Conservation (phyloP, 2,888 invertebrate species). For the Drosophila mettleri region DNA sequence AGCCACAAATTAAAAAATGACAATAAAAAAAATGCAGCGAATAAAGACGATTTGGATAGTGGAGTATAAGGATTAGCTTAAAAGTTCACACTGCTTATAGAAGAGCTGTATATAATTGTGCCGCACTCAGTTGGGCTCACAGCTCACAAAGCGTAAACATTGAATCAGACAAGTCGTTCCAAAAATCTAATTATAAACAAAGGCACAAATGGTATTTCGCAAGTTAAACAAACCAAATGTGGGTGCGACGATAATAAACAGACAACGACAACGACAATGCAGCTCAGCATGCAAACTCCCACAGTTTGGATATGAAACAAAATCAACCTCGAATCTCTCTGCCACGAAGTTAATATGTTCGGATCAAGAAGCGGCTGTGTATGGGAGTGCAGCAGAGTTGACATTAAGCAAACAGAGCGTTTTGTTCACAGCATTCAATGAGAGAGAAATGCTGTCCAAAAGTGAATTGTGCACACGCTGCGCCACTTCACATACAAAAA, state of each 20-base stretch:
- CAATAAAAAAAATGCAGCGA: conserved; percentile 23
- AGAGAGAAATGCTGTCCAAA: conserved; percentile 26
- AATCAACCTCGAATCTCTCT: background rate
- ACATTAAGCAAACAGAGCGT: conserved; percentile 46
- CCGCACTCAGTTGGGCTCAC: background rate
- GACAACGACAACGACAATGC: conserved; percentile 22
- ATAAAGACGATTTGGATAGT: conserved; percentile 44
- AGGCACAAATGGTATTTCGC: conserved; percentile 42
- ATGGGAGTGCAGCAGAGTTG: conserved; percentile 33
- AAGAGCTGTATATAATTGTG: conserved; percentile 26
- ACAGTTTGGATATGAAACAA: conserved; percentile 6
- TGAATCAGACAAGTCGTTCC: conserved; percentile 31
- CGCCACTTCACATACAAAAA: conserved; percentile 56
- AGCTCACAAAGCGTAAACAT: conserved; percentile 44
- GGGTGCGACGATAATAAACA: conserved; percentile 49
- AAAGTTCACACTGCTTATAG: conserved; percentile 50
- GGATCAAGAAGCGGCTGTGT: conserved; percentile 3
- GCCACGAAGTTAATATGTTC: conserved; percentile 16
- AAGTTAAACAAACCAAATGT: conserved; percentile 60
- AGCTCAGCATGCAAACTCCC: conserved; percentile 20
- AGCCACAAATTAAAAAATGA: conserved; percentile 10
- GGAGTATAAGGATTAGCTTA: background rate
- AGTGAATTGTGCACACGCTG: conserved; percentile 70
- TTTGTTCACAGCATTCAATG: conserved; percentile 43
- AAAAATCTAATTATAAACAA: conserved; percentile 57